Base-by-base conservation (phyloP, 2,888 invertebrate species). In the Protodeltote pygarga region DNA sequence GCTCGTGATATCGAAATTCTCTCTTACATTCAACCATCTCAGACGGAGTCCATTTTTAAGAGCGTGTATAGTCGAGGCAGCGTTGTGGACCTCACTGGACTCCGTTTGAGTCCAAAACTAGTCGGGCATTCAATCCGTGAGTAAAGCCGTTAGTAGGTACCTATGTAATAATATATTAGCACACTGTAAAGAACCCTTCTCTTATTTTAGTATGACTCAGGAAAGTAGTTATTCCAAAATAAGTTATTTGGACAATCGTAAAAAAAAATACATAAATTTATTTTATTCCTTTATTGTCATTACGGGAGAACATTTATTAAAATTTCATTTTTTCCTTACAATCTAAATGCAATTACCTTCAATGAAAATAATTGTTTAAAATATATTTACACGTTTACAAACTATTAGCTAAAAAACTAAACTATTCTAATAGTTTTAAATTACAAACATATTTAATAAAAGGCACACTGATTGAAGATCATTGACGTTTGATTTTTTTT, bases 261-360 rank as follows among this genome's bases (percentile, higher is more conserved):
- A 9, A 20, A 53, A 25, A 37, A 34, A 55, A 40, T 33, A 21
- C 55, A 65, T 42, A 52, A 27, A 37, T 13, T 69, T 73, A 77
- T 78, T 88, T 85, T 83, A 89, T 86, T 90, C 84, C 86, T 92
- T 92, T 92, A 92, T 91, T 91, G 87, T 89, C 90, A 89, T 83
- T 87, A 89, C 87, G 66, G 83, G 79, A 86, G 86, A 87, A 89
- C 89, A 89, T 68, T 86, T 88, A 84, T 87, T 80, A 77, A 87
- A 88, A 88, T 81, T 82, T 80, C 74, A 89, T 87, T 85, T 83
- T 88, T 89, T 89, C 78, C 85, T 79, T 83, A 73, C 65, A 68
- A 79, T 71, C 81, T 85, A 90, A 89, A 89, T 89, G 88, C 89
- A 90, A 68, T 49, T 52, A 67, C 61, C 44, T 90, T 90, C 89